These are phyloP conservation scores for Leptopilina drosophilae DNA, from an alignment of 2,888 invertebrate species.

Conservation along the genomic window DNA sequence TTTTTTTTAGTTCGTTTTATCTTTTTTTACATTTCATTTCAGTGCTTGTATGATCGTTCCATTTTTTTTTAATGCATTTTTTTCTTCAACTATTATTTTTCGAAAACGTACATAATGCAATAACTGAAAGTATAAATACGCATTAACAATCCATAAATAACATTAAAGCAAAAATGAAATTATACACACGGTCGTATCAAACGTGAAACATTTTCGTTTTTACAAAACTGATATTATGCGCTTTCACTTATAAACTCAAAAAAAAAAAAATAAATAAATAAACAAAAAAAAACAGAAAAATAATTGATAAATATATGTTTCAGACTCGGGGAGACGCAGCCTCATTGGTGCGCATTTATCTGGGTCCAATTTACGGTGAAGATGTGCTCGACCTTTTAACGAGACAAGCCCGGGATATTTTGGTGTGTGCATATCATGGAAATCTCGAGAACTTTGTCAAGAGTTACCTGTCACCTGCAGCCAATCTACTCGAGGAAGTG, in stretches of 20 bases:
- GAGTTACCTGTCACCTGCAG: constrained; percentile 82
- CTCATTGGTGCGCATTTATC: constrained; percentile 81
- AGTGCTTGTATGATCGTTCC: too few species aligned
- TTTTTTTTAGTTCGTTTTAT: too few species aligned
- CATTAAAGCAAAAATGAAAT: neutral
- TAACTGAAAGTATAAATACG: neutral
- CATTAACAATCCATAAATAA: neutral
- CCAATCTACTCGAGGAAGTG: constrained; percentile 79
- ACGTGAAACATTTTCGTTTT: neutral
- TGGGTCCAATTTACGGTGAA: constrained; percentile 82
- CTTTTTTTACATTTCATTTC: too few species aligned
- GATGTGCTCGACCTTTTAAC: constrained; percentile 81
- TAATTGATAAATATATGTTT: constrained; percentile 45
- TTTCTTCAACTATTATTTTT: too few species aligned
- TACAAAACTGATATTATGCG: neutral
- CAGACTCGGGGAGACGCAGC: constrained; percentile 72
- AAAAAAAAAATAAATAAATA: too few species aligned
- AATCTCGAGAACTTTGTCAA: constrained; percentile 82
- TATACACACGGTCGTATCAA: neutral
- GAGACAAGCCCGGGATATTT: constrained; percentile 84
- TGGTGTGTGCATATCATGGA: constrained; percentile 83
- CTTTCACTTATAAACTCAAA: neutral
- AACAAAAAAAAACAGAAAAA: neutral
- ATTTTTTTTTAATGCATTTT: too few species aligned
- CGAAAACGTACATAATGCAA: too few species aligned